These are phyloP conservation scores for Pterocles burchelli DNA, from an alignment of 2,113 vertebrate species.

Conservation along the genomic window DNA sequence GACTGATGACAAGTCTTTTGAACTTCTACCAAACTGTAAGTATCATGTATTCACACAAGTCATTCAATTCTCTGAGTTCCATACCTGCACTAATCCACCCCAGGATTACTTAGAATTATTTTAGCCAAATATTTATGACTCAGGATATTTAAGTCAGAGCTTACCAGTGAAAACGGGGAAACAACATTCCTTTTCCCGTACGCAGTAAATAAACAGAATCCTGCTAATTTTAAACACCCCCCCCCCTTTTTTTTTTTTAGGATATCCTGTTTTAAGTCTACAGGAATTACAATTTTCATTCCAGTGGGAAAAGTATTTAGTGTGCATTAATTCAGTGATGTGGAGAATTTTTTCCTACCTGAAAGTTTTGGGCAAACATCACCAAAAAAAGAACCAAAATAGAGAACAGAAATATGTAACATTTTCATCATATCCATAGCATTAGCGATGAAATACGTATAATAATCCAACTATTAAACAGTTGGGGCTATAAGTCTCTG, in stretches of 20 bases:
- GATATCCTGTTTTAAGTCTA: background rate
- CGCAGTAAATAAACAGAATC: background rate
- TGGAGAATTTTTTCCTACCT: background rate
- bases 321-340: background rate
- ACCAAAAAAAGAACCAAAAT: background rate
- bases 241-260: background rate
- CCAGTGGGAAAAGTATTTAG: background rate
- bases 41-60: background rate
- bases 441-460: background rate
- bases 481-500: background rate
- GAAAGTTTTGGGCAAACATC: background rate
- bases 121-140: slow-evolving; percentile 57
- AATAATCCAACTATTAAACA: background rate
- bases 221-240: background rate
- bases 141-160: slow-evolving; percentile 17
- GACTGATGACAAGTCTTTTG: background rate
- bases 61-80: background rate
- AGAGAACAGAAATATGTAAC: background rate
- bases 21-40: background rate
- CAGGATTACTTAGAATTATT: slow-evolving; percentile 25
- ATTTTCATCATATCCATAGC: background rate
- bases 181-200: slow-evolving; percentile 4
- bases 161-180: background rate
- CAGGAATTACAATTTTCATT: background rate
- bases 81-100: slow-evolving; percentile 21